Evolutionary conservation across 2,797 vertebrate genomes (phyloP).

Genomic region (Rhinoraja longicauda): DNA sequence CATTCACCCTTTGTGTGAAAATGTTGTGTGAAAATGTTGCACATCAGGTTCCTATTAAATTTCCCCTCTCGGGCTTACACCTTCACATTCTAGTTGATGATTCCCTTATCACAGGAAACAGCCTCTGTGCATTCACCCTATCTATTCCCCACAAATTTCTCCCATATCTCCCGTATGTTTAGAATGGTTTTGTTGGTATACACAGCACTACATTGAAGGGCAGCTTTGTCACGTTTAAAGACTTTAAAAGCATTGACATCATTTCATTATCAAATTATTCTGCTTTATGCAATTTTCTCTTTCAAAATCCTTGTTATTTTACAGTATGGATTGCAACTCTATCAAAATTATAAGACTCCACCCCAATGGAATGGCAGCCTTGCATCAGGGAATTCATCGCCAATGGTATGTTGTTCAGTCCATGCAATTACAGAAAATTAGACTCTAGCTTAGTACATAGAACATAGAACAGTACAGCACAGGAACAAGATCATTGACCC

Average conservation of each 20-base stretch:
- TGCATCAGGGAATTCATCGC: conserved; percentile 70
- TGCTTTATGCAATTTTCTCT: background rate
- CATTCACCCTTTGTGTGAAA: too few relatives aligned
- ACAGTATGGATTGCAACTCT: conserved; percentile 89
- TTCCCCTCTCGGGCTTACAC: too few relatives aligned
- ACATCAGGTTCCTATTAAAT: too few relatives aligned
- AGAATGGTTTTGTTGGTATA: too few relatives aligned
- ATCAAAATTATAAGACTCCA: conserved; percentile 88
- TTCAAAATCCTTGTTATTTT: conserved; percentile 46
- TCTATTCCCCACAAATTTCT: too few relatives aligned
- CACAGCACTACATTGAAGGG: background rate
- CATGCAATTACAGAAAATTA: conserved; percentile 40
- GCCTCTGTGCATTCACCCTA: too few relatives aligned
- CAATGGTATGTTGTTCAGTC: conserved; percentile 70
- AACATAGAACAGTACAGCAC: too few relatives aligned
- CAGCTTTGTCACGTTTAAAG: background rate
- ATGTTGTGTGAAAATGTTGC: too few relatives aligned
- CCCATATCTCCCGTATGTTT: too few relatives aligned
- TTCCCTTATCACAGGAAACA: too few relatives aligned
- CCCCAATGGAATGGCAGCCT: conserved; percentile 70
- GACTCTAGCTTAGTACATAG: conserved; percentile 30
- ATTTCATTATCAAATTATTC: background rate
- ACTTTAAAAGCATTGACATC: background rate
- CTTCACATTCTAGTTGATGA: too few relatives aligned
- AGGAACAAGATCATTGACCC: too few relatives aligned